Evolutionary conservation across 2,888 invertebrate species (phyloP).

Genomic region (Podabrus alpinus): DNA sequence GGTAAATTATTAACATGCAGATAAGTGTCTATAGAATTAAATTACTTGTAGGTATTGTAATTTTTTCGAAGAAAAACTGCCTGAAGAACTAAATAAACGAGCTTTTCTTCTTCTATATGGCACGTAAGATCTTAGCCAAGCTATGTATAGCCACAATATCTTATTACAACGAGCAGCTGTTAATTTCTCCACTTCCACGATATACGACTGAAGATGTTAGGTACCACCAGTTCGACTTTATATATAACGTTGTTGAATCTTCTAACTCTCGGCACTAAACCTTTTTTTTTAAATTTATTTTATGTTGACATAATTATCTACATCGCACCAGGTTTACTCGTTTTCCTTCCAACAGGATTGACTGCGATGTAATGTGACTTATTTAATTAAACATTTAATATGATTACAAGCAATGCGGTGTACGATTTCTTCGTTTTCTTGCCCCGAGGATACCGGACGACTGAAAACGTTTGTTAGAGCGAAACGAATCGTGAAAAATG

Average conservation of each 20-base stretch:
- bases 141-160: slow-evolving; percentile 42
- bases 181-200: slow-evolving; percentile 47
- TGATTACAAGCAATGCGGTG: not conserved
- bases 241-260: slow-evolving; percentile 25
- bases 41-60: not conserved
- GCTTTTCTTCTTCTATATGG: slow-evolving; percentile 37
- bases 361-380: not conserved
- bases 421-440: not conserved
- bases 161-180: slow-evolving; percentile 49
- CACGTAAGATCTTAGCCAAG: slow-evolving; percentile 27
- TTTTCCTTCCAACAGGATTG: not conserved
- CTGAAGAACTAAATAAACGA: slow-evolving; percentile 44
- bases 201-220: slow-evolving; percentile 29
- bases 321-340: not conserved
- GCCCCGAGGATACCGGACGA: too few relatives aligned
- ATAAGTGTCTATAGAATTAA: not conserved
- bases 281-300: not conserved
- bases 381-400: not conserved
- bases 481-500: too few relatives aligned
- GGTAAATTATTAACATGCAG: not conserved
- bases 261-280: not conserved
- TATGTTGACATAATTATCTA: not conserved
- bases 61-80: slow-evolving; percentile 35
- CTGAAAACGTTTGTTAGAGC: too few relatives aligned
- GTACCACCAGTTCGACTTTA: slow-evolving; percentile 26